Conservation (phyloP, 2,888 invertebrate species). For the Nasonovia ribisnigri region DNA sequence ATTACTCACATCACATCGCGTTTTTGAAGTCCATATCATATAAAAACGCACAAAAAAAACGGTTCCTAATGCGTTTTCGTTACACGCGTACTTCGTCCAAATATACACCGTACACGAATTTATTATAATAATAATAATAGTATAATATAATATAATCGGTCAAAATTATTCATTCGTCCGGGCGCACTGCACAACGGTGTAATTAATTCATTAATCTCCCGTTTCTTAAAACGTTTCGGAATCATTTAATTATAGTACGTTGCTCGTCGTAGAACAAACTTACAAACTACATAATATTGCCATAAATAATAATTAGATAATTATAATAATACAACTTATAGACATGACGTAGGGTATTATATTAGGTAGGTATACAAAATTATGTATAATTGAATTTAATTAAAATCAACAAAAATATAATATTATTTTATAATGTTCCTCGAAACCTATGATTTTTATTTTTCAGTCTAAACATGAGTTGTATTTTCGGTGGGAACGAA, state of each 20-base stretch:
- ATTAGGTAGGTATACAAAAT: background rate
- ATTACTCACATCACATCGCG: background rate
- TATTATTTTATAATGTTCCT: background rate
- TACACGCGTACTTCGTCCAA: background rate
- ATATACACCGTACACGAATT: background rate
- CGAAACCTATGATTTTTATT: background rate
- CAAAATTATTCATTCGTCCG: background rate
- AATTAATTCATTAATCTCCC: conserved; percentile 1
- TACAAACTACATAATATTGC: background rate
- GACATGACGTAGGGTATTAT: background rate
- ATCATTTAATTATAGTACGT: background rate
- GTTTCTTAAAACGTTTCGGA: conserved; percentile 2
- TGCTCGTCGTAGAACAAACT: background rate
- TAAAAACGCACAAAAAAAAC: background rate
- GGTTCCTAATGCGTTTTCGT: background rate
- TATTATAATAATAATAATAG: background rate
- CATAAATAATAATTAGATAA: background rate
- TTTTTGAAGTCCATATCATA: background rate
- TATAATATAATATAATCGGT: background rate
- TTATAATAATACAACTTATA: background rate
- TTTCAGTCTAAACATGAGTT: background rate
- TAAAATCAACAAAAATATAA: background rate
- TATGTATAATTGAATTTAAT: background rate
- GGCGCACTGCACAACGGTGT: background rate
- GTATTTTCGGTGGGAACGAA: background rate